Evolutionary conservation across 2,113 vertebrate species (phyloP), one percentile per base, ranked within the genome.

Genomic region (Pipa parva): DNA sequence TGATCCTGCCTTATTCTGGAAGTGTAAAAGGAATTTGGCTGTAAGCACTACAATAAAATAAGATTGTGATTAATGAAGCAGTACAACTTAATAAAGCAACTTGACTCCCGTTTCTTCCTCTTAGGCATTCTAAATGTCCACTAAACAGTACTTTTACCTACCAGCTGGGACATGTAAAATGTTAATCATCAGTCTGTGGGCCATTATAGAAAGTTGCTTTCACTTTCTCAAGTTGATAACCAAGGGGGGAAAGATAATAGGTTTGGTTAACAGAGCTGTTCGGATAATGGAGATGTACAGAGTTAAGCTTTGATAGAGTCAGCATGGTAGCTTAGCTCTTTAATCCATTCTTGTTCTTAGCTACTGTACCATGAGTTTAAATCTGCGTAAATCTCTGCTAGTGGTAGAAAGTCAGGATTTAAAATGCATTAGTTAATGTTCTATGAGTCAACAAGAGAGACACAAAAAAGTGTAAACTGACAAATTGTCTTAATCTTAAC

Each of bases 101-200:
- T 77, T 85, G 81, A 84, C 77, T 88, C 74, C 79, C 15, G 71
- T 75, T 85, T 87, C 73, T 73, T 88, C 81, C 79, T 87, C 78
- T 72, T 71, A 33, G 59, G 79, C 79, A 72, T 84, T 89, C 83
- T 85, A 80, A 79, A 80, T 86, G 83, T 83, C 86, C 84, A 85
- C 85, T 85, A 83, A 87, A 76, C 78, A 85, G 75, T 84, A 86
- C 74, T 89, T 88, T 87, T 79, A 83, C 81, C 86, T 81, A 83
- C 74, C 80, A 88, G 80, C 78, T 85, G 85, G 85, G 85, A 88
- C 79, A 71, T 83, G 78, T 88, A 86, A 89, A 89, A 85, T 86
- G 84, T 83, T 90, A 90, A 88, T 88, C 84, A 87, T 85, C 87
- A 85, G 79, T 89, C 79, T 88, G 83, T 84, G 84, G 76, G 79